Evolutionary conservation across 1,140 invertebrate species (phyloP).

Genomic region (Cheumatopsyche charites): DNA sequence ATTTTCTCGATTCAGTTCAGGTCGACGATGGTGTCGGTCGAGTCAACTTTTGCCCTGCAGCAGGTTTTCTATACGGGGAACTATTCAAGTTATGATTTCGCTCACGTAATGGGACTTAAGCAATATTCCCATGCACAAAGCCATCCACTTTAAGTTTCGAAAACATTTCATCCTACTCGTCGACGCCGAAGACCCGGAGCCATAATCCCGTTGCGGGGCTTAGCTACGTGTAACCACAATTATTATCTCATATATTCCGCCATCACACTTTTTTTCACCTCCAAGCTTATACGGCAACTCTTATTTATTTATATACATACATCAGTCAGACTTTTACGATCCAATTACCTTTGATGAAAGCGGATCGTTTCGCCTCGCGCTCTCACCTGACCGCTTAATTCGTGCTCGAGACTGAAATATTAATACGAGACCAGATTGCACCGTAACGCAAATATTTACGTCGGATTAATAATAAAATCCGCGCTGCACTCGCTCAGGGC

Average conservation of each 20-base stretch:
- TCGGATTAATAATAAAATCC: no score
- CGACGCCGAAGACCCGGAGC: slow-evolving; percentile 16
- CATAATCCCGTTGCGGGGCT: slow-evolving; percentile 23
- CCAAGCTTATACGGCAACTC: background rate
- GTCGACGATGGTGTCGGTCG: no score
- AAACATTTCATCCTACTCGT: slow-evolving; percentile 35
- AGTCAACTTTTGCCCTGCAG: background rate
- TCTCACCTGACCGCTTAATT: no score
- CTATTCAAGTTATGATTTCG: slow-evolving; percentile 34
- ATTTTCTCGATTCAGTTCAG: no score
- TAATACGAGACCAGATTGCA: no score
- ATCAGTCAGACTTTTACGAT: no score
- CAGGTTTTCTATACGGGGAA: slow-evolving; percentile 15
- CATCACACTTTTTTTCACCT: slow-evolving; percentile 1
- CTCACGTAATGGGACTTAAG: slow-evolving; percentile 38
- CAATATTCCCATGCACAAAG: slow-evolving; percentile 39
- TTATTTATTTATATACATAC: background rate
- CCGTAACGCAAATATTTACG: no score
- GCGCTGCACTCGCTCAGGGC: no score
- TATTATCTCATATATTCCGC: background rate
- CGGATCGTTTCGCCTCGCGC: no score
- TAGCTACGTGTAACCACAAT: slow-evolving; percentile 26
- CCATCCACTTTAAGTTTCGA: slow-evolving; percentile 39
- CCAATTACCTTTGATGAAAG: no score
- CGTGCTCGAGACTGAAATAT: no score